Percentiles rank a stretch among this genome's conserved stretches.
Conservation (phyloP, 2,113 vertebrate species). For the Dipodomys merriami region DNA sequence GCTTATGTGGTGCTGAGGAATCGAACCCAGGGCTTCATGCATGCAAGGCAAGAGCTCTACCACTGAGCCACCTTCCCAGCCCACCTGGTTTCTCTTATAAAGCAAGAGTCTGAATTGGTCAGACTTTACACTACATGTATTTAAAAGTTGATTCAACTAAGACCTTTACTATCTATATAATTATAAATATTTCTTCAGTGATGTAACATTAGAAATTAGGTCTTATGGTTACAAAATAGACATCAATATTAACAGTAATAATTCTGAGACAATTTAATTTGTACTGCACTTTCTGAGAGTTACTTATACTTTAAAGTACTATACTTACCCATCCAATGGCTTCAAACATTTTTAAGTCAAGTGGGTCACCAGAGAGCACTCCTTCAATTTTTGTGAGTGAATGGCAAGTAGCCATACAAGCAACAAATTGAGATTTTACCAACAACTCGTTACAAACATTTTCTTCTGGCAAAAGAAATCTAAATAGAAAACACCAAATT, state of each 20-base stretch:
- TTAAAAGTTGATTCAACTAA: background rate
- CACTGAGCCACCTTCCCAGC: no score
- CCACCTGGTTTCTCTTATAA: background rate
- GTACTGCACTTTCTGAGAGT: background rate
- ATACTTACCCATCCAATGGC: slow-evolving; percentile 97
- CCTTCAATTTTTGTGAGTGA: slow-evolving; percentile 99
- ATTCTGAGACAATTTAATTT: background rate
- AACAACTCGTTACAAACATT: slow-evolving; percentile 91
- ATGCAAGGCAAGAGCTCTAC: no score
- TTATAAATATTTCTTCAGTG: slow-evolving; percentile 1
- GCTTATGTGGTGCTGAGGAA: no score
- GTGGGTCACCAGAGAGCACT: slow-evolving; percentile 95
- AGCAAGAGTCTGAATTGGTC: background rate
- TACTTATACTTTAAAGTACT: background rate
- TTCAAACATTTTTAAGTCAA: slow-evolving; percentile 99
- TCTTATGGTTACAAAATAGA: background rate
- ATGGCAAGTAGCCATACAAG: slow-evolving; percentile 98
- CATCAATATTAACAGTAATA: background rate
- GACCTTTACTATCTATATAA: background rate
- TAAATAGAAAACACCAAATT: slow-evolving; percentile 76
- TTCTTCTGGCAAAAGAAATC: slow-evolving; percentile 94
- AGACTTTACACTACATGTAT: background rate
- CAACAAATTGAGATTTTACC: slow-evolving; percentile 95
- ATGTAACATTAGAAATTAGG: background rate
- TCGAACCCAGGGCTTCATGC: no score